Evolutionary conservation across 2,888 invertebrate genomes (phyloP), one percentile per base, ranked within the genome.

Genomic region (Carterocephalus palaemon): DNA sequence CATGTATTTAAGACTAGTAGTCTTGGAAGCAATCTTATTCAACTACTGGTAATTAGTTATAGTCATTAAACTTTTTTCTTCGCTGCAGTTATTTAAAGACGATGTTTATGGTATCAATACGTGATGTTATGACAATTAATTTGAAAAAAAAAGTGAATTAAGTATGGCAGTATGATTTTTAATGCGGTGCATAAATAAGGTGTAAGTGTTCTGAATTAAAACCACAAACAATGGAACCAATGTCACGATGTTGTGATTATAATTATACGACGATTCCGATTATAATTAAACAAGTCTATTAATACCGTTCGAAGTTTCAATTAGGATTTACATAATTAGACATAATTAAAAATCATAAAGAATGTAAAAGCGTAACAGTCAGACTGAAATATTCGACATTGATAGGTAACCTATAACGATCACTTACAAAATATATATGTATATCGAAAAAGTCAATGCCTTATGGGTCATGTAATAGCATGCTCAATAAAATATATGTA

Each of bases 201-300:
- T 43, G 36, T 17, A 36, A 37, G 43, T 43, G 20, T 43, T 43
- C 37, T 43, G 37, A 43, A 37, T 43, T 37, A 31, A 43, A 37
- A 37, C 31, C 16, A 23, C 37, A 36, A 43, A 43, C 43, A 43
- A 43, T 37, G 37, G 23, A 37, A 31, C 31, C 22, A 45, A 17
- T 23, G 37, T 31, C 37, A 45, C 45, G 24, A 23, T 12, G n/a
- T n/a, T n/a, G n/a, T n/a, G n/a, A 45, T 9, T 19, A 23, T 37
- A 45, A 45, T 37, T 37, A 37, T 37, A 24, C 15, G 37, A 32
- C 32, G 45, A 38, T 22, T 15, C 37, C 19, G 32, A 45, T 45
- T 38, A 45, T 45, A 45, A 37, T 45, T 45, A 45, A 24, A 37
- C 9, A 17, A 38, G 31, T 37, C 32, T 24, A 13, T 43, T 36